Conservation (phyloP, 1,140 invertebrate genomes). For the Penaeus vannamei region DNA sequence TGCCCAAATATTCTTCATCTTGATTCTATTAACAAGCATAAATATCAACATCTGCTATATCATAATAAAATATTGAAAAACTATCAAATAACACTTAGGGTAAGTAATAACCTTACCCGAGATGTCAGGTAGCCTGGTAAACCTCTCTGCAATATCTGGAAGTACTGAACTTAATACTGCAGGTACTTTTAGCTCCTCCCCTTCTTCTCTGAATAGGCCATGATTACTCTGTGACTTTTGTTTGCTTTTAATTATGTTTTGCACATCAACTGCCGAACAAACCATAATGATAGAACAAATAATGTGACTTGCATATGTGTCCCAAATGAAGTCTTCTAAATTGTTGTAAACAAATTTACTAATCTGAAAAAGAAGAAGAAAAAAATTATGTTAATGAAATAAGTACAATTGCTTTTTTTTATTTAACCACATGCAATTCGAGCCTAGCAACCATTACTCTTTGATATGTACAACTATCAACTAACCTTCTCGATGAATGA, state of each 20-base stretch:
- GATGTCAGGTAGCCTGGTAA: slow-evolving; percentile 70
- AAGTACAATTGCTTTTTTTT: too few relatives aligned
- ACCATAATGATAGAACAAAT: slow-evolving; percentile 79
- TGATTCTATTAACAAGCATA: too few relatives aligned
- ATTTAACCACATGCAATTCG: too few relatives aligned
- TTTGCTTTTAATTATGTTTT: slow-evolving; percentile 68
- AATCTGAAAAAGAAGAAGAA: slow-evolving; percentile 72
- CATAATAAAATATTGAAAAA: too few relatives aligned
- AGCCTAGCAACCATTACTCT: too few relatives aligned
- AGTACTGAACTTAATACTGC: slow-evolving; percentile 30
- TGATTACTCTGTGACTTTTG: slow-evolving; percentile 59
- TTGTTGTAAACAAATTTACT: slow-evolving; percentile 86
- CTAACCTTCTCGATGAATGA: background rate
- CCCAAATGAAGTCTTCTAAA: slow-evolving; percentile 86
- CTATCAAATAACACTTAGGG: background rate
- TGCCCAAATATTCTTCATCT: too few relatives aligned
- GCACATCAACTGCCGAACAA: slow-evolving; percentile 76
- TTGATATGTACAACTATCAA: background rate
- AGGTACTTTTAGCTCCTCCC: slow-evolving; percentile 70
- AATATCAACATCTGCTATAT: too few relatives aligned
- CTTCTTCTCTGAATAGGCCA: slow-evolving; percentile 71
- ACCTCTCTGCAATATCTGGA: slow-evolving; percentile 28
- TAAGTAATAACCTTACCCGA: slow-evolving; percentile 63
- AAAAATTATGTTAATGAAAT: background rate
- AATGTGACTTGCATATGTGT: slow-evolving; percentile 85